Evolutionary conservation across 2,113 vertebrate genomes (phyloP).

Genomic region (Gobiocypris rarus): DNA sequence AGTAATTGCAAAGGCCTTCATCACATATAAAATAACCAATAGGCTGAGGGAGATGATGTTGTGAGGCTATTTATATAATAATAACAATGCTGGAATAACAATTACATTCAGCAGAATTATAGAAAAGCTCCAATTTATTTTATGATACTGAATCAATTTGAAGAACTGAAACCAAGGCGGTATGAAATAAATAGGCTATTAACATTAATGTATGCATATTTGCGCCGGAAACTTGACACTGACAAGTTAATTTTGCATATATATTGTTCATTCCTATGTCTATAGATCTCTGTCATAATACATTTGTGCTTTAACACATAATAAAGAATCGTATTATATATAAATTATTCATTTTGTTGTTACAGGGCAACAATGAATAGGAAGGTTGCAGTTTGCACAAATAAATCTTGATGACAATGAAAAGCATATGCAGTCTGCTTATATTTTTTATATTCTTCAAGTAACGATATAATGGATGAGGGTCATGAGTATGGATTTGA

Average conservation of each 20-base stretch:
- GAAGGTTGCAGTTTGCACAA: neutral
- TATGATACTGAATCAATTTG: neutral
- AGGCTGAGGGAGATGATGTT: neutral
- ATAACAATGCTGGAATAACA: neutral
- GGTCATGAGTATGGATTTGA: neutral
- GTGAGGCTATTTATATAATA: conserved; percentile 19
- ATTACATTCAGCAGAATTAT: conserved; percentile 9
- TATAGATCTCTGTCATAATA: conserved; percentile 28
- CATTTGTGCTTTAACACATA: conserved; percentile 27
- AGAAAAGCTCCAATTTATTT: conserved; percentile 28
- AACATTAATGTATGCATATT: conserved; percentile 68
- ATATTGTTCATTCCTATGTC: conserved; percentile 11
- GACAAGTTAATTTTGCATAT: conserved; percentile 43
- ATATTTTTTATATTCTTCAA: neutral
- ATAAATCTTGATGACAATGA: neutral
- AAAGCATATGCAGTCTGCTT: neutral
- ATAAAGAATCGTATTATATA: neutral
- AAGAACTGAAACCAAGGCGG: conserved; percentile 10
- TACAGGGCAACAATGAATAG: neutral
- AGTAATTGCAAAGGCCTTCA: neutral
- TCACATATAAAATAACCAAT: neutral
- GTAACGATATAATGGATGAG: neutral
- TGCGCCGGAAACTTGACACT: conserved; percentile 44
- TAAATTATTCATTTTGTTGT: conserved; percentile 29
- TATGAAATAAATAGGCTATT: conserved; percentile 62